Evolutionary conservation across 1,140 invertebrate species (phyloP).

Genomic region (Drosophila punjabiensis): DNA sequence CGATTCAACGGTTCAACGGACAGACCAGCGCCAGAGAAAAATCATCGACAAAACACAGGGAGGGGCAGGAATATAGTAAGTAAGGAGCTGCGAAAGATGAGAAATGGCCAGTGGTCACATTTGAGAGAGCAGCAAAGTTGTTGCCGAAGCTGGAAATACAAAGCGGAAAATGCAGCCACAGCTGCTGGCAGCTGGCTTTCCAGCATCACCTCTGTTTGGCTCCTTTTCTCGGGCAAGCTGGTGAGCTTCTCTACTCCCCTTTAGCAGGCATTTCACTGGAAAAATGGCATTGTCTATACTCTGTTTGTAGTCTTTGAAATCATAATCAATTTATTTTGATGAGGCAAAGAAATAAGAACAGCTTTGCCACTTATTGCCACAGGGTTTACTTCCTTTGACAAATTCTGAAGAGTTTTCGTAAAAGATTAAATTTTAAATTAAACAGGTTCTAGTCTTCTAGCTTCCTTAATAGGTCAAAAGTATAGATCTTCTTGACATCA

Average conservation of each 20-base stretch:
- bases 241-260: not conserved
- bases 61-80: not conserved
- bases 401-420: not conserved
- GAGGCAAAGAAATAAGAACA: not conserved
- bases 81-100: conserved; percentile 25
- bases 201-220: not conserved
- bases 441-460: too few relatives aligned
- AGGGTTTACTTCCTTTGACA: not conserved
- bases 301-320: not conserved
- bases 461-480: not conserved
- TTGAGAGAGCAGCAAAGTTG: conserved; percentile 42
- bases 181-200: conserved; percentile 33
- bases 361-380: not conserved
- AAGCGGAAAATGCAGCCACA: conserved; percentile 44
- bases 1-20: conserved; percentile 14
- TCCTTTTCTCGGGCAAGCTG: too few relatives aligned
- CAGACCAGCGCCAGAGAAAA: conserved; percentile 24
- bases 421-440: not conserved
- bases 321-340: conserved; percentile 5
- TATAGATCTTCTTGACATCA: not conserved
- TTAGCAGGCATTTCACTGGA: conserved; percentile 13
- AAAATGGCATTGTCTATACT: conserved; percentile 5
- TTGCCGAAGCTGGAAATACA: conserved; percentile 27
- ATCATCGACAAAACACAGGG: conserved; percentile 26
- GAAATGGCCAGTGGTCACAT: conserved; percentile 49